Evolutionary conservation across 2,113 vertebrate genomes (phyloP).

Genomic region (Neodontobutis hainanensis): DNA sequence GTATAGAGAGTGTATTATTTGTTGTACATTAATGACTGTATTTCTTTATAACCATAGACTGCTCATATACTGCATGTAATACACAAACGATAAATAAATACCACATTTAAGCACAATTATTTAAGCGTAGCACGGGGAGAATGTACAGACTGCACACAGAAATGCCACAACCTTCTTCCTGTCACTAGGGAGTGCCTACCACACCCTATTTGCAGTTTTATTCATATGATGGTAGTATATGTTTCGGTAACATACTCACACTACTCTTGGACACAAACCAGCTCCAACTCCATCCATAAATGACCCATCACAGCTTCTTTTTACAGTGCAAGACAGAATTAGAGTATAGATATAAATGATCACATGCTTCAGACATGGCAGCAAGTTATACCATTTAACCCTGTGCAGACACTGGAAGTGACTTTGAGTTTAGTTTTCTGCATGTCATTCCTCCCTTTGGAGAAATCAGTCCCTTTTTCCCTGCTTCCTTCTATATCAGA

Average conservation of each 20-base stretch:
- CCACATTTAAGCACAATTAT: no score
- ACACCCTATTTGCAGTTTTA: no score
- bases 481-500: constrained; percentile 57
- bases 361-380: not conserved
- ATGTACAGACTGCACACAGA: no score
- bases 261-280: constrained; percentile 13
- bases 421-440: constrained; percentile 66
- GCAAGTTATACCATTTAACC: not conserved
- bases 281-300: constrained; percentile 19
- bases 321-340: not conserved
- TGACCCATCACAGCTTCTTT: constrained; percentile 1
- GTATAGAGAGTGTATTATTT: no score
- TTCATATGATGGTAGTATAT: no score
- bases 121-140: no score
- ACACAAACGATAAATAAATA: no score
- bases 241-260: constrained; percentile 10
- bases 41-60: no score
- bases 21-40: no score
- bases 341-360: not conserved
- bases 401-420: constrained; percentile 27
- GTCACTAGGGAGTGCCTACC: no score
- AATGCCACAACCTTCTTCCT: no score
- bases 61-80: no score
- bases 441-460: constrained; percentile 66
- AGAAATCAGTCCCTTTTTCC: constrained; percentile 54